Evolutionary conservation across 2,888 invertebrate species (phyloP).

Genomic region (Byasa hedistus): DNA sequence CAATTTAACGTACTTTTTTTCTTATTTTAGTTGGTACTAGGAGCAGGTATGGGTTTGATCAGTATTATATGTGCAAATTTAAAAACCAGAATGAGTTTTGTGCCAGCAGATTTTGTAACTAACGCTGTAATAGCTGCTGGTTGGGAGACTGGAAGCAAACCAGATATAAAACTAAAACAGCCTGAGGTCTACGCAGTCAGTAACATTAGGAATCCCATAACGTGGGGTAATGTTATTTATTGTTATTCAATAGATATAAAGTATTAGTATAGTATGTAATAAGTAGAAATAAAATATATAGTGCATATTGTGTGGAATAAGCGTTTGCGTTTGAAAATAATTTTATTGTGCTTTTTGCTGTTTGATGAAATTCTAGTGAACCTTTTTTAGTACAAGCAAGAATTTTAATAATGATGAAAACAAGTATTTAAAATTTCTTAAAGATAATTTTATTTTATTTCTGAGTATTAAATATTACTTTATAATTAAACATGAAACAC

Average conservation of each 20-base stretch:
- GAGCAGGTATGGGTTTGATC: conserved; percentile 16
- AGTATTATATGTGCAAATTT: conserved; percentile 17
- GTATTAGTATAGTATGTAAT: not conserved
- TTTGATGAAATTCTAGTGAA: too few species aligned
- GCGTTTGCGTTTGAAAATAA: too few species aligned
- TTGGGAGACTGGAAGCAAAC: conserved; percentile 14
- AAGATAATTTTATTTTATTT: too few species aligned
- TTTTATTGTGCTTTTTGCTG: too few species aligned
- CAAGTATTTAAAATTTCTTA: too few species aligned
- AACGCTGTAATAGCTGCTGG: conserved; percentile 37
- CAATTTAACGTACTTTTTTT: not conserved
- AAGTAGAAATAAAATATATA: too few species aligned
- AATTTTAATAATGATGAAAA: too few species aligned
- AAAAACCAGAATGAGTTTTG: conserved; percentile 32
- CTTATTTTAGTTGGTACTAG: conserved; percentile 18
- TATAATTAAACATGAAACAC: too few species aligned
- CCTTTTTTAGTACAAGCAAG: too few species aligned
- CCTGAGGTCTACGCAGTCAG: conserved; percentile 16
- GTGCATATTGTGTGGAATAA: too few species aligned
- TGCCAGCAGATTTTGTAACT: conserved; percentile 39
- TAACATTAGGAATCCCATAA: conserved; percentile 15
- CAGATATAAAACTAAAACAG: not conserved
- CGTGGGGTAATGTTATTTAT: conserved; percentile 13
- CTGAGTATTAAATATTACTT: too few species aligned
- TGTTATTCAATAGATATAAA: not conserved